Evolutionary conservation across 1,140 invertebrate genomes (phyloP), one percentile per base, ranked within the genome.

Genomic region (Antheraea mylitta): DNA sequence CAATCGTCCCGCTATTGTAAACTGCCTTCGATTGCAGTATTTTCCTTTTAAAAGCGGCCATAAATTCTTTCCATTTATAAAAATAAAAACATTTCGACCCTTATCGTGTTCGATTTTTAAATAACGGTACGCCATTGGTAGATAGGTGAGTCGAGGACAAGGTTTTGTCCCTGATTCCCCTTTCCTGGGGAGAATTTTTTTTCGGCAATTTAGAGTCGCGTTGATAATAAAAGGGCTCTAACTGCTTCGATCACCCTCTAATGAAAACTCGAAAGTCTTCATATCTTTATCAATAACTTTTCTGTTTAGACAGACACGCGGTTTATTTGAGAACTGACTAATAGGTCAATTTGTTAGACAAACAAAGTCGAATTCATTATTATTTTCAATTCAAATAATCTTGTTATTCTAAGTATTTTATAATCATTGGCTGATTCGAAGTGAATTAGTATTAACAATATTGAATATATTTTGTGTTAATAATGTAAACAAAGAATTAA

Each of bases 161-260:
- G 83, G 83, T 89, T 90, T 90, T 86, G 83, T 84, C 80, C 83
- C 77, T 79, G 58, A 76, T 84, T 82, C 83, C 89, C 86, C 78
- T 86, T 86, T 84, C 75, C 71, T 70, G 78, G 83, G 81, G 78
- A 80, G 82, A 82, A 91, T 90, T 93, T 92, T 85, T 92, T 91
- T 92, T 91, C 79, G 89, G 89, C 91, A 93, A 92, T 93, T 93
- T 92, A 92, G 80, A 92, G 86, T 84, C 87, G 85, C 89, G 86
- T 79, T 91, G 92, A 93, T 93, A 93, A 93, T 93, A 93, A 93
- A 93, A 92, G 88, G 92, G 89, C 89, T 91, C 88, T 92, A 93
- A 93, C 88, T 92, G 89, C 86, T 82, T 75, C 80, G 80, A 89
- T 89, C 85, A 83, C 83, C 80, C 90, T 84, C 85, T 92, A 92